phyloP scores from a whole-genome alignment of 2,113 vertebrate genomes.

The Pelodiscus sinensis region DNA sequence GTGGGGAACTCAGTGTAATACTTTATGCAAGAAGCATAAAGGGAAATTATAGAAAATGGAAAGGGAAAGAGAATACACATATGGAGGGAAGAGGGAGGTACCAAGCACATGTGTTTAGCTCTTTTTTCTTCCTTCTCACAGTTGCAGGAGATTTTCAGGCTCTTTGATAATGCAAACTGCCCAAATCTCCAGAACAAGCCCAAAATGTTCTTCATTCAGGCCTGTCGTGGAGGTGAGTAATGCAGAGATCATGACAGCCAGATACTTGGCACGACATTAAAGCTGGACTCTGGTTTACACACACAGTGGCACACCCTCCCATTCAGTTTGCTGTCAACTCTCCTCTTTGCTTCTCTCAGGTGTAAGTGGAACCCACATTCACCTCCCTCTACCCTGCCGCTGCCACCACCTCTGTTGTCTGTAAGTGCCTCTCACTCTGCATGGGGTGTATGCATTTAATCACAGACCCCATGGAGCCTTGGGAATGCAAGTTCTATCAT shows the following conservation, averaged over 20 bases:
- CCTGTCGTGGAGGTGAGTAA: slow-evolving; percentile 94
- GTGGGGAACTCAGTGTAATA: background rate
- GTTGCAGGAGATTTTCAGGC: slow-evolving; percentile 91
- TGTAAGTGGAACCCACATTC: slow-evolving; percentile 77
- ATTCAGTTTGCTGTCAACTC: slow-evolving; percentile 77
- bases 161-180: slow-evolving; percentile 93
- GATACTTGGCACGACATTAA: slow-evolving; percentile 19
- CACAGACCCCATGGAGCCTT: slow-evolving; percentile 61
- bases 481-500: background rate
- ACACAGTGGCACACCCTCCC: slow-evolving; percentile 49
- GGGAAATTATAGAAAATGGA: background rate
- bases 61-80: background rate
- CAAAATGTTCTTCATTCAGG: slow-evolving; percentile 99
- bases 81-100: background rate
- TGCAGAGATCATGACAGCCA: background rate
- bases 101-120: background rate
- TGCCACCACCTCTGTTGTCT: slow-evolving; percentile 84
- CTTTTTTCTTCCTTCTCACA: slow-evolving; percentile 57
- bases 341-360: slow-evolving; percentile 84
- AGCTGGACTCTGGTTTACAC: slow-evolving; percentile 50
- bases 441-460: slow-evolving; percentile 77
- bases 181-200: slow-evolving; percentile 97
- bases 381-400: slow-evolving; percentile 84
- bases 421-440: slow-evolving; percentile 82
- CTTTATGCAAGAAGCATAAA: background rate